A percentile compares a stretch with the other conserved stretches of the same genome.
phyloP scores from a whole-genome alignment of 2,113 vertebrate species.

The Limnothrissa miodon region DNA sequence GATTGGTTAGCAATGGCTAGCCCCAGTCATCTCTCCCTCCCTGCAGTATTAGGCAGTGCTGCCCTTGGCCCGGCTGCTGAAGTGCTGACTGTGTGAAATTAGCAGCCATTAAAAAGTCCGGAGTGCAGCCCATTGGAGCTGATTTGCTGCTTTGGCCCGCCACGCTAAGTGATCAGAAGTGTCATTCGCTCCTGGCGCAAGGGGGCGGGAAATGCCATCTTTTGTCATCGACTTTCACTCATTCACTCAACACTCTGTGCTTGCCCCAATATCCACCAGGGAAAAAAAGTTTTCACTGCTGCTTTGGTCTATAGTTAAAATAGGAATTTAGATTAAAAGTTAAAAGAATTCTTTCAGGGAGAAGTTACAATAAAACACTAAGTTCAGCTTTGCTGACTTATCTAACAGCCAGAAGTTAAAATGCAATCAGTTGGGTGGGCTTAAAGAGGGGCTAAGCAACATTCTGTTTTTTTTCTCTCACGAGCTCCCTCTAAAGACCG shows the following conservation, averaged over 20 bases:
- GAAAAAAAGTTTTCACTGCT: neutral
- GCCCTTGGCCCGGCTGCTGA: neutral
- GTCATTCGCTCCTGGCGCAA: neutral
- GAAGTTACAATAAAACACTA: neutral
- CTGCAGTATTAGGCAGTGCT: neutral
- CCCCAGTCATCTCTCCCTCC: neutral
- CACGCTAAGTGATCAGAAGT: conserved; percentile 11
- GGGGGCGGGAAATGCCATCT: neutral
- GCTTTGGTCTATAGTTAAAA: neutral
- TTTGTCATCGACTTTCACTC: neutral
- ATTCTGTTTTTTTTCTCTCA: too few relatives aligned
- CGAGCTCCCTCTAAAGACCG: too few relatives aligned
- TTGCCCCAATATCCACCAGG: too few relatives aligned
- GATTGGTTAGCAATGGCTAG: neutral
- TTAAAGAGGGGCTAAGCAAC: too few relatives aligned
- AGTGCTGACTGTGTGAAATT: neutral
- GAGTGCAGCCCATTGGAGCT: conserved; percentile 17
- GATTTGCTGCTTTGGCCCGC: neutral
- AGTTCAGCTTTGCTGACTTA: neutral
- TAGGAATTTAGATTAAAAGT: neutral
- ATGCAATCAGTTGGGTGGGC: neutral
- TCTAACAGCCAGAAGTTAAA: neutral
- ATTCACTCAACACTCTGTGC: too few relatives aligned
- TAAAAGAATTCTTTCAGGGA: neutral
- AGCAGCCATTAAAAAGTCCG: conserved; percentile 10